phyloP scores from a whole-genome alignment of 2,888 invertebrate genomes.

The Andrena camellia region DNA sequence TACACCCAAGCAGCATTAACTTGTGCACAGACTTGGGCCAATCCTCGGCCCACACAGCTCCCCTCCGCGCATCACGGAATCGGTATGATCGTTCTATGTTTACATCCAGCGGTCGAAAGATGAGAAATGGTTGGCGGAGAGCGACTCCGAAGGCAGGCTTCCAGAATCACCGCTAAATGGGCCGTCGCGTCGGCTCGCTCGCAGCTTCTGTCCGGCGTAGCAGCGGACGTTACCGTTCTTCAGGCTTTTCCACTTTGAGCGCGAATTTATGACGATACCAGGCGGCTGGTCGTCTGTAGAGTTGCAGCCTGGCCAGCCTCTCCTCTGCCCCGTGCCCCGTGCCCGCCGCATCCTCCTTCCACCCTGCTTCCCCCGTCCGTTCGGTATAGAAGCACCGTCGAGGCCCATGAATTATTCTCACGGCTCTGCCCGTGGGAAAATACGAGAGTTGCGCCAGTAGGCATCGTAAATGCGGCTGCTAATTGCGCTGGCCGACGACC shows the following conservation, averaged over 20 bases:
- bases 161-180: constrained; percentile 32
- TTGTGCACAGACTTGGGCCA: too few relatives aligned
- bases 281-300: constrained; percentile 49
- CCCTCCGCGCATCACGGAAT: too few relatives aligned
- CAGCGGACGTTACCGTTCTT: constrained; percentile 43
- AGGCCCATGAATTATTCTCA: constrained; percentile 84
- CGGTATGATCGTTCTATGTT: too few relatives aligned
- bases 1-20: too few relatives aligned
- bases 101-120: background rate
- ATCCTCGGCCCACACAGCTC: too few relatives aligned
- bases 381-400: constrained; percentile 70
- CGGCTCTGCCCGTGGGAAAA: constrained; percentile 84
- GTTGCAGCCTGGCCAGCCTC: constrained; percentile 42
- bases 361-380: constrained; percentile 44
- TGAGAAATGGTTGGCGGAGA: background rate
- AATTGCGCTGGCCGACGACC: constrained; percentile 79
- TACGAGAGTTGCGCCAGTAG: constrained; percentile 81
- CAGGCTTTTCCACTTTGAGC: constrained; percentile 70
- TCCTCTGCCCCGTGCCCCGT: background rate
- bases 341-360: constrained; percentile 42
- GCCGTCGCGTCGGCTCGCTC: constrained; percentile 37
- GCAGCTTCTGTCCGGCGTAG: constrained; percentile 16
- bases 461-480: constrained; percentile 83
- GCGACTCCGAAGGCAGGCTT: background rate
- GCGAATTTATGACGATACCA: constrained; percentile 71